Conservation (phyloP, 2,797 vertebrate genomes). For the Psittacula echo region DNA sequence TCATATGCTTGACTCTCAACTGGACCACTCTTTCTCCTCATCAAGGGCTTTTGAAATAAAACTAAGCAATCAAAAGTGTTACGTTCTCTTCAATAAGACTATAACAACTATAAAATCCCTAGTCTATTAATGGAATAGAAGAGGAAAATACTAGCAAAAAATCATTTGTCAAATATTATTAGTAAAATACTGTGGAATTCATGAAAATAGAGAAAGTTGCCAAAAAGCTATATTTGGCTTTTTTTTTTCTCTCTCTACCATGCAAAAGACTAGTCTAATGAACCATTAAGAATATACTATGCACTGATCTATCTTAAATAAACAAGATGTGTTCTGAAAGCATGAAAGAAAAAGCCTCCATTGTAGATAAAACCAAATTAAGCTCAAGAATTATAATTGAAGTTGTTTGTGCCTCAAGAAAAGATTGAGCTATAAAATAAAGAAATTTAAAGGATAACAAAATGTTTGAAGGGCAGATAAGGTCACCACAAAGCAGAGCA, state of each 20-base stretch:
- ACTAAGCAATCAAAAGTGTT: not conserved
- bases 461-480: conserved; percentile 1
- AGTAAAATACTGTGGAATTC: not conserved
- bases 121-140: not conserved
- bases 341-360: not conserved
- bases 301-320: conserved; percentile 24
- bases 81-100: not conserved
- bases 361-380: conserved; percentile 43
- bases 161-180: not conserved
- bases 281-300: not conserved
- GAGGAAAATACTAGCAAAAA: not conserved
- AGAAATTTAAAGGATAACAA: not conserved
- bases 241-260: not conserved
- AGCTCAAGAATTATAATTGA: conserved; percentile 8
- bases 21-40: not conserved
- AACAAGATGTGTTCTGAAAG: not conserved
- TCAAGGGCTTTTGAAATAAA: not conserved
- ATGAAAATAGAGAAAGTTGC: not conserved
- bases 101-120: not conserved
- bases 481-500: not conserved
- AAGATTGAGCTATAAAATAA: conserved; percentile 34
- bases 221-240: not conserved
- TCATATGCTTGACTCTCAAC: not conserved
- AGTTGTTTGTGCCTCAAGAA: conserved; percentile 18
- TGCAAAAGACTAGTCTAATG: conserved; percentile 8